Base-by-base conservation (phyloP, 23 tunicate species). In the Styela clava region DNA sequence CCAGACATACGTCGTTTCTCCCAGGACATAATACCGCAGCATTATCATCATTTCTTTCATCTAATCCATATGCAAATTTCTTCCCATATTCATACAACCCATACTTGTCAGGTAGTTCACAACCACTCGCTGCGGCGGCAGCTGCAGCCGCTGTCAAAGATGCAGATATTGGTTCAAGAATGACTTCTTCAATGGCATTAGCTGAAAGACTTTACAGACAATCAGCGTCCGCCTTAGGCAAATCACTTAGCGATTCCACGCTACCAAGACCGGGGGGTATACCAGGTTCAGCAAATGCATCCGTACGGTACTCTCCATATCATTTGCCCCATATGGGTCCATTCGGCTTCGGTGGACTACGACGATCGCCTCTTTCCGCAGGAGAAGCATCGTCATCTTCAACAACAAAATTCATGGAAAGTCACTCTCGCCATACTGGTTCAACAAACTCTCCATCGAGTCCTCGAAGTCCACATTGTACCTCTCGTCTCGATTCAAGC, bases 141-240 rank as follows among this genome's bases (percentile, higher is more conserved):
- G 83, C 92, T 7, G 71, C 71, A 22, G 88, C 83, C 22, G 87
- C 87, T 56, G 83, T 69, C 25, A 86, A 86, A 63, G 52, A 72
- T 29, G 24, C 69, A 26, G 90, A 86, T 0, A 26, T 84, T 36
- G 70, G 90, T 0, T 26, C 79, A 21, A 26, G 77, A 71, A 21
- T 71, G 34, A 34, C 35, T 3, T 86, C 89, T 25, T 85, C 97
- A 16, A 62, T 82, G 35, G 84, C 97, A 32, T n/a, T 85, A 2
- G 97, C 97, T 19, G 78, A 79, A 52, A 82, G 90, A 26, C 37
- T 91, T 79, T 91, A 86, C 73, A 78, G 97, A 36, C 90, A 91
- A n/a, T 78, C 90, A 1, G 64, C 79, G 5, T 77, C 33, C 44
- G 63, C 81, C 22, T 64, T 69, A 24, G 69, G 74, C 0, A 81